Conservation (phyloP, 2,797 vertebrate genomes). For the Xenentodon cancila region DNA sequence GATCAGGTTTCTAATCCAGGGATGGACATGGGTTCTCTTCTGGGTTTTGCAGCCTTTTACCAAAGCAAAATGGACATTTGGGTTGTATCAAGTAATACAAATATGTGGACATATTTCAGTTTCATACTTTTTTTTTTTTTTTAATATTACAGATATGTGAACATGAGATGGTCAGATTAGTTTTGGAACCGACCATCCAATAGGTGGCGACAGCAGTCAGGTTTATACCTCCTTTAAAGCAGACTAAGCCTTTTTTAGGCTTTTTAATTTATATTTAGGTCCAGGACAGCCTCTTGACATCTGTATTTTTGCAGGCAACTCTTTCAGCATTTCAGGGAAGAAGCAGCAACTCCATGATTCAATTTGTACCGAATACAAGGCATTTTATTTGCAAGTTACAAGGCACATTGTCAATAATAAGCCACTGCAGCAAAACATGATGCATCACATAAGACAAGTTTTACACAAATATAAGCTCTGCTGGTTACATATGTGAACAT, state of each 20-base stretch:
- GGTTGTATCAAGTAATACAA: too few species aligned
- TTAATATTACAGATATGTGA: too few species aligned
- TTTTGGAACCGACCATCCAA: not conserved
- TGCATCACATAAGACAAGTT: not conserved
- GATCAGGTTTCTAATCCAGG: too few species aligned
- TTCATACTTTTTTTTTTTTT: too few species aligned
- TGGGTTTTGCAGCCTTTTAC: too few species aligned
- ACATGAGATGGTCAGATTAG: not conserved
- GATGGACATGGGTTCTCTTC: too few species aligned
- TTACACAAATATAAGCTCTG: conserved; percentile 13
- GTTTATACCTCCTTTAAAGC: not conserved
- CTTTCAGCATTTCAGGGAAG: too few species aligned
- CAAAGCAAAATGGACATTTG: too few species aligned
- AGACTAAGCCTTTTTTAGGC: not conserved
- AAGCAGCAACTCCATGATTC: not conserved
- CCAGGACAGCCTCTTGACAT: too few species aligned
- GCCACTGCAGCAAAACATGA: conserved; percentile 5
- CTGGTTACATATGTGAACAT: not conserved
- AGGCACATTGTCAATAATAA: conserved; percentile 27
- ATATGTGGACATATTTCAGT: too few species aligned
- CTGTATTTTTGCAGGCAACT: too few species aligned
- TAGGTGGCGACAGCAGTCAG: not conserved
- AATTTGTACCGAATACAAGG: not conserved
- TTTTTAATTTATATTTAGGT: too few species aligned
- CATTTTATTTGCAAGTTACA: conserved; percentile 41